These are phyloP conservation scores for Tinamus major DNA, from an alignment of 2,797 vertebrate species.

Conservation along the genomic window DNA sequence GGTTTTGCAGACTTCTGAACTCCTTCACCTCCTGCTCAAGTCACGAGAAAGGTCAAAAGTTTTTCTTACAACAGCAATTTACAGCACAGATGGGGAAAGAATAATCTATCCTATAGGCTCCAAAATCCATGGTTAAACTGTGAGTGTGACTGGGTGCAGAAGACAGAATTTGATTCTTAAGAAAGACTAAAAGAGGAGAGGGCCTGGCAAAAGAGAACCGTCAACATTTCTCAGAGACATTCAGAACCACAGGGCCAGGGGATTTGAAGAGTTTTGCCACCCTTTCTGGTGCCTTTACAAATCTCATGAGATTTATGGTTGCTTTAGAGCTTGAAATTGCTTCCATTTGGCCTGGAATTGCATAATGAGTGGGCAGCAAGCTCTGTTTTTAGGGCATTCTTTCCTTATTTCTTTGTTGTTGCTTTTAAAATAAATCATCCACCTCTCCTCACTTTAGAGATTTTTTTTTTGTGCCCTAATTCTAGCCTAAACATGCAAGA, in stretches of 20 bases:
- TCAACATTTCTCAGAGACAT: neutral
- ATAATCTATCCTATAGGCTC: neutral
- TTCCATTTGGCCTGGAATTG: neutral
- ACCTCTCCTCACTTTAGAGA: neutral
- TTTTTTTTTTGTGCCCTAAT: neutral
- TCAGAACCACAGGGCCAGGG: neutral
- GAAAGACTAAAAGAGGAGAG: neutral
- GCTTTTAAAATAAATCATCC: neutral
- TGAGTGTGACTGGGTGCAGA: neutral
- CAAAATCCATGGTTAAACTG: neutral
- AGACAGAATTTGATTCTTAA: neutral
- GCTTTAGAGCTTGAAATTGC: neutral
- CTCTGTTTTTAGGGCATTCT: neutral
- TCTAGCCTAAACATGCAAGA: neutral
- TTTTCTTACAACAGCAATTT: neutral
- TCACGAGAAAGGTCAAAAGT: neutral
- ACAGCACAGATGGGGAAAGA: neutral
- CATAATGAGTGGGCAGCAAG: neutral
- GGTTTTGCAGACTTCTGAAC: neutral
- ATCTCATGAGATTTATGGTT: neutral
- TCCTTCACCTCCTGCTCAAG: neutral
- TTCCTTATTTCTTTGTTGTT: neutral
- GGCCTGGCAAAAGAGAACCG: neutral
- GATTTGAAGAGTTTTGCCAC: neutral
- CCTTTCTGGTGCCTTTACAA: neutral